Base-by-base conservation (phyloP, 2,888 invertebrate genomes). In the Artemia sinica region DNA sequence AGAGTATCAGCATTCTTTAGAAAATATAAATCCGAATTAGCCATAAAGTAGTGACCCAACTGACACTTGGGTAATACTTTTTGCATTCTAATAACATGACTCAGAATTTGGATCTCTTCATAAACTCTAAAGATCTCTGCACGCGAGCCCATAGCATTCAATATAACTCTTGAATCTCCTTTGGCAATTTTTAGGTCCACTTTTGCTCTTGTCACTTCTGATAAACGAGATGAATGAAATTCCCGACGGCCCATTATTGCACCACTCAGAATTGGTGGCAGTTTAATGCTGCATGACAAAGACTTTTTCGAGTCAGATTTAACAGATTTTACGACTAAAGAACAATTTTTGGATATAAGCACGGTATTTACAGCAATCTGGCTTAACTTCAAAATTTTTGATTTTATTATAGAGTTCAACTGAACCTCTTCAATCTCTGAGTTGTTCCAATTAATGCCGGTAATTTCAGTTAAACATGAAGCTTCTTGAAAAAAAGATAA, bases 21-120 rank as follows among this genome's bases (percentile, higher is more conserved):
- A 8, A 67, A 49, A 13, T 49, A 49, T 8, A 67, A 49, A 8
- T 67, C 67, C 1, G 49, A 67, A 14, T 49, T 49, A 12, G 6
- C 49, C 67, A 67, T 67, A 49, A 67, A 67, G 50, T 67, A 67
- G 48, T 49, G 67, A n/a, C 49, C 48, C 7, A 49, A 41, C 14
- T 49, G 41, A 12, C 49, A 49, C 48, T 50, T 41, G 14, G 49
- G 7, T 12, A 65, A 2, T 11, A 67, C 50, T 12, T 13, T 12
- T 49, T 41, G 14, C 12, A 49, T 18, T 49, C 67, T 18, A 9
- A 18, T 67, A 14, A 49, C 49, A 49, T 49, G 49, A n/a, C 41
- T 50, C n/a, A 67, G 48, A 49, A n/a, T 67, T 14, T 67, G 67
- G 8, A 67, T 18, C 49, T 67, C 67, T 58, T 67, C 67, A 49